Evolutionary conservation across 2,113 vertebrate species (phyloP).

Genomic region (Xenotilapia longispinis): DNA sequence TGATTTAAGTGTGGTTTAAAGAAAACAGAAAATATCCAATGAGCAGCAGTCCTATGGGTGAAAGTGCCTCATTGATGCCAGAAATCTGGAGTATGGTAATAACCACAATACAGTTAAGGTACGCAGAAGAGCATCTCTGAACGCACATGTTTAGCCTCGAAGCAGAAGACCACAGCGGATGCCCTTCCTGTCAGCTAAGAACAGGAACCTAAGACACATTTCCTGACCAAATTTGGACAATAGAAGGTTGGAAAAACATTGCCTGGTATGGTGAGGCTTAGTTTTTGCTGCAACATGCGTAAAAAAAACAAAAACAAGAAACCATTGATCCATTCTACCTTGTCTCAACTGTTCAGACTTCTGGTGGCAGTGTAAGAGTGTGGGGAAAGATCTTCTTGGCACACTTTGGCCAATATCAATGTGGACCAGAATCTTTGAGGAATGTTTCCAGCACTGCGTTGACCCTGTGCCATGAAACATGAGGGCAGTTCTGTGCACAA

Average conservation of each 20-base stretch:
- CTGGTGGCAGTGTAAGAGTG: not conserved
- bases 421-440: not conserved
- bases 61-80: not conserved
- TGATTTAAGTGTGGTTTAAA: not conserved
- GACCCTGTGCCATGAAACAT: not conserved
- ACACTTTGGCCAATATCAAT: not conserved
- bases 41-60: not conserved
- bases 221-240: not conserved
- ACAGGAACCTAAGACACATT: not conserved
- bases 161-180: not conserved
- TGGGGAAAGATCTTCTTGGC: not conserved
- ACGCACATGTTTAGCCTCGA: not conserved
- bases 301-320: not conserved
- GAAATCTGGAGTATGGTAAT: not conserved
- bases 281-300: not conserved
- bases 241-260: not conserved
- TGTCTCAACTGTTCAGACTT: not conserved
- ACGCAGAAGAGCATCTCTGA: not conserved
- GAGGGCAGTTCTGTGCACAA: not conserved
- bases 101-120: not conserved
- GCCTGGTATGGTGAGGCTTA: not conserved
- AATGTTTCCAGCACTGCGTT: not conserved
- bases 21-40: not conserved
- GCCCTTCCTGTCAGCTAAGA: not conserved
- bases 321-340: not conserved